A percentile compares a stretch with the other conserved stretches of the same genome.
phyloP scores from a whole-genome alignment of 2,113 vertebrate genomes.

The Etheostoma spectabile region DNA sequence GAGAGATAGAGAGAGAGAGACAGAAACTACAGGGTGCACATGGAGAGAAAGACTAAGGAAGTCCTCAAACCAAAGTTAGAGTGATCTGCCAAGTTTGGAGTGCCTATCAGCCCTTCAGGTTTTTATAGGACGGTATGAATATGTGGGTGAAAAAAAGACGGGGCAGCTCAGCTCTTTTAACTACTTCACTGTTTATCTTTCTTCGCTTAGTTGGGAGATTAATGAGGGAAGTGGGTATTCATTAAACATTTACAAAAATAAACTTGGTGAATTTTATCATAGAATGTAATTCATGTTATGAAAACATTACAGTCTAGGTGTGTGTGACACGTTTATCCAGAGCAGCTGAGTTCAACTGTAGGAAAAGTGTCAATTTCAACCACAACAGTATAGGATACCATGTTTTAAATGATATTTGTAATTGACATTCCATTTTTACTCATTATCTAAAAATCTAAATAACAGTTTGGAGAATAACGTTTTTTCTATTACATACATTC shows the following conservation, averaged over 20 bases:
- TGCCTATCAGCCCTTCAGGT: slow-evolving; percentile 61
- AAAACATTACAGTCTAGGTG: slow-evolving; percentile 49
- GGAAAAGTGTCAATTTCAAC: background rate
- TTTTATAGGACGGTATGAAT: slow-evolving; percentile 75
- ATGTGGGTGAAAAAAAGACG: slow-evolving; percentile 42
- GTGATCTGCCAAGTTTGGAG: slow-evolving; percentile 67
- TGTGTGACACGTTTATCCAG: slow-evolving; percentile 42
- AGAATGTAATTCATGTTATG: slow-evolving; percentile 59
- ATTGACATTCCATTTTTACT: background rate
- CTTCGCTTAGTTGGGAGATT: slow-evolving; percentile 57
- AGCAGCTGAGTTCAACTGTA: slow-evolving; percentile 12
- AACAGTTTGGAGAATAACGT: background rate
- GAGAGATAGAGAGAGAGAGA: background rate
- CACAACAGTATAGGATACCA: background rate
- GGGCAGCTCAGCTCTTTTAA: slow-evolving; percentile 67
- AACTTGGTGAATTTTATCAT: slow-evolving; percentile 64
- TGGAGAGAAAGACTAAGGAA: slow-evolving; percentile 56
- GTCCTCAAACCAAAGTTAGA: slow-evolving; percentile 61
- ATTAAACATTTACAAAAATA: slow-evolving; percentile 72
- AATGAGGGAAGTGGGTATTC: slow-evolving; percentile 74
- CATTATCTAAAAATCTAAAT: background rate
- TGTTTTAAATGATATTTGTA: background rate
- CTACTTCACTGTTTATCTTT: slow-evolving; percentile 77
- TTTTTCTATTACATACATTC: background rate
- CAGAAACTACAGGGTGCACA: slow-evolving; percentile 14